Evolutionary conservation across 2,888 invertebrate genomes (phyloP).

Genomic region (Meiosimyza decipiens): DNA sequence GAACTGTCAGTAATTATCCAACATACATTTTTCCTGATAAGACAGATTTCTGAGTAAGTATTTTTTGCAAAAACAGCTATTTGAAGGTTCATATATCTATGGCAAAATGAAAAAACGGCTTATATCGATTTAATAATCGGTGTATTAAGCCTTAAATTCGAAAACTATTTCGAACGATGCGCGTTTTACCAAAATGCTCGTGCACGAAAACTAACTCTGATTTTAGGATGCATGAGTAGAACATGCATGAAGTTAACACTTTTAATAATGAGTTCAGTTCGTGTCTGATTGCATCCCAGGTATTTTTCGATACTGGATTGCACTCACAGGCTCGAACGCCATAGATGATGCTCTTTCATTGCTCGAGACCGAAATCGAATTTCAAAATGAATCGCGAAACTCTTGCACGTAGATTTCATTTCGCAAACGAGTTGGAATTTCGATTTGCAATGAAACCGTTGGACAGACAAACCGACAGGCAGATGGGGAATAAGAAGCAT

Average conservation of each 20-base stretch:
- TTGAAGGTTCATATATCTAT: no score
- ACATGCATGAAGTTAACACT: constrained; percentile 5
- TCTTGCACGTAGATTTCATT: constrained; percentile 33
- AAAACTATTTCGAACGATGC: no score
- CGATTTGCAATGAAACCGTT: constrained; percentile 14
- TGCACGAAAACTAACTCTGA: not conserved
- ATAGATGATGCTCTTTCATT: not conserved
- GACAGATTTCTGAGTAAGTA: no score
- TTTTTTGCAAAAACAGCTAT: no score
- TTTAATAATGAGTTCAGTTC: constrained; percentile 12
- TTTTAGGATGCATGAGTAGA: constrained; percentile 18
- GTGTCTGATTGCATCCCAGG: constrained; percentile 33
- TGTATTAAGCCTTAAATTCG: no score
- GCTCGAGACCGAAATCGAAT: constrained; percentile 8
- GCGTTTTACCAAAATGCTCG: no score
- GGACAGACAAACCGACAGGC: no score
- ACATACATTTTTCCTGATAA: no score
- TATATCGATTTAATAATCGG: no score
- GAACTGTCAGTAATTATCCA: no score
- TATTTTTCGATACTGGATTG: constrained; percentile 12
- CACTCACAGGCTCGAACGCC: not conserved
- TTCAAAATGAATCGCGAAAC: constrained; percentile 17
- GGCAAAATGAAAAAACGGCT: no score
- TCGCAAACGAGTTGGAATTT: constrained; percentile 29
- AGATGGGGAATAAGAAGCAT: no score